These are phyloP conservation scores for Eurypyga helias DNA, from an alignment of 2,113 vertebrate species.

Conservation along the genomic window DNA sequence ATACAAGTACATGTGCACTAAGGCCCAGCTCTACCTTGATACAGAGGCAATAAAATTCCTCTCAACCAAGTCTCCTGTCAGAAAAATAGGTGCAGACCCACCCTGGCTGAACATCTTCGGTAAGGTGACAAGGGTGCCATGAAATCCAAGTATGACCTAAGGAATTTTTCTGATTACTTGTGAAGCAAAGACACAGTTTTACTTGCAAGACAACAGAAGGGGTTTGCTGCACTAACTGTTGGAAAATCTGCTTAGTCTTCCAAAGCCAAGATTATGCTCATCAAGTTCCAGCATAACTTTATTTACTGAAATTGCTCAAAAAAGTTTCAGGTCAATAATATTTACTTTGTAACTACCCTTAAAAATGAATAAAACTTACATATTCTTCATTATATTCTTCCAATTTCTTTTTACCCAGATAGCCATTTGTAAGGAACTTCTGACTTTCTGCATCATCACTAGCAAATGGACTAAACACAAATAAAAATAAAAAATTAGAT, in stretches of 20 bases:
- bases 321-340: background rate
- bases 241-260: slow-evolving; percentile 41
- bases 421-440: slow-evolving; percentile 91
- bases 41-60: background rate
- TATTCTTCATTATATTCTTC: slow-evolving; percentile 91
- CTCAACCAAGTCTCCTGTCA: background rate
- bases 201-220: background rate
- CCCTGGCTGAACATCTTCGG: background rate
- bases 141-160: background rate
- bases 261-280: slow-evolving; percentile 55
- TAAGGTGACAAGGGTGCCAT: background rate
- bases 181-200: background rate
- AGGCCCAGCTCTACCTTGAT: background rate
- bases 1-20: fast-evolving
- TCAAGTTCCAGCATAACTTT: slow-evolving; percentile 32
- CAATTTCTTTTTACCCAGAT: slow-evolving; percentile 88
- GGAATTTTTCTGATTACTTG: background rate
- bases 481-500: slow-evolving; percentile 18
- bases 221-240: background rate
- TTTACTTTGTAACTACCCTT: background rate
- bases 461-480: slow-evolving; percentile 81
- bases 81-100: background rate
- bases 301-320: background rate
- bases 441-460: slow-evolving; percentile 90
- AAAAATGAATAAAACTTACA: slow-evolving; percentile 80